These are phyloP conservation scores for Alloscopus bannaensis DNA, from an alignment of 2,888 invertebrate species.

Conservation along the genomic window DNA sequence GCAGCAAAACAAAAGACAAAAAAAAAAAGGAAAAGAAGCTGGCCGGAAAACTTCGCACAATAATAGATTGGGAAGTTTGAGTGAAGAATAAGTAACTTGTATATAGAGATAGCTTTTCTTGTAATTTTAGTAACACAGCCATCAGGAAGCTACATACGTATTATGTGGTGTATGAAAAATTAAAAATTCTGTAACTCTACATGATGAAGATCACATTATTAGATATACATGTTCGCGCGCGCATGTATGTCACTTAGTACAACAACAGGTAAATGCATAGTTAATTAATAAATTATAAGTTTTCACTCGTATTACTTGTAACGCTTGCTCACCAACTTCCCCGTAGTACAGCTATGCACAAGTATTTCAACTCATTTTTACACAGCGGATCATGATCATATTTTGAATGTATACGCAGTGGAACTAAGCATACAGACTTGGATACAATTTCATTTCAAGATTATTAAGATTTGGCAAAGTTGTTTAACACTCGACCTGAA, in stretches of 20 bases:
- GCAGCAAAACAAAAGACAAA: constrained; percentile 13
- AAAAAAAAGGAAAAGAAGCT: constrained; percentile 17
- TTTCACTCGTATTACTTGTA: constrained; percentile 10
- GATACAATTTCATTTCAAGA: constrained; percentile 47
- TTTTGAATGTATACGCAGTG: constrained; percentile 36
- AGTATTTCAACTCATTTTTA: constrained; percentile 19
- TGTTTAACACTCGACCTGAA: constrained; percentile 28
- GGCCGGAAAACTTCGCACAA: too few relatives aligned
- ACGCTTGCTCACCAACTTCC: background rate
- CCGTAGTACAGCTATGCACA: background rate
- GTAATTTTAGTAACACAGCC: constrained; percentile 61
- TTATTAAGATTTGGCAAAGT: constrained; percentile 58
- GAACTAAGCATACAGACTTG: constrained; percentile 41
- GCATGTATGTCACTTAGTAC: constrained; percentile 35
- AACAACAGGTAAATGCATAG: constrained; percentile 51
- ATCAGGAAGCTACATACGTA: constrained; percentile 60
- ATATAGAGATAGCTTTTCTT: constrained; percentile 17
- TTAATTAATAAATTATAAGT: constrained; percentile 41
- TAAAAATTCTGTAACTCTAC: constrained; percentile 59
- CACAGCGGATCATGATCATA: constrained; percentile 3
- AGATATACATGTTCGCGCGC: constrained; percentile 25
- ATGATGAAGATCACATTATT: constrained; percentile 53
- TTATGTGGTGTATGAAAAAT: constrained; percentile 51
- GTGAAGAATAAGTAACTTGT: constrained; percentile 35
- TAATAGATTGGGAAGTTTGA: too few relatives aligned